Percentiles rank a stretch among this genome's conserved stretches.
These are phyloP conservation scores for Abrostola triplasia DNA, from an alignment of 2,888 invertebrate genomes.

Conservation along the genomic window DNA sequence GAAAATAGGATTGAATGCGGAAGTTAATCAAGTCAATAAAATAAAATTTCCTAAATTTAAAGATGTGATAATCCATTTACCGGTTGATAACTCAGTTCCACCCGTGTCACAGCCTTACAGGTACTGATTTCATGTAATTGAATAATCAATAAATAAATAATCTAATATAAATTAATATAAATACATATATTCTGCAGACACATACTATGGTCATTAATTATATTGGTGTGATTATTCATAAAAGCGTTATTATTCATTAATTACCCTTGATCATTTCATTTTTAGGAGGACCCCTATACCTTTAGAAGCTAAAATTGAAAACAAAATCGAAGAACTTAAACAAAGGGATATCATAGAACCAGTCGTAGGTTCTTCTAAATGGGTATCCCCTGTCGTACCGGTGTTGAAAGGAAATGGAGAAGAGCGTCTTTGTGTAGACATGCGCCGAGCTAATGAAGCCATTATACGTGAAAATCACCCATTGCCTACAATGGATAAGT, in stretches of 20 bases:
- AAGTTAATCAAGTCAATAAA: constrained; percentile 5
- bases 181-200: no score
- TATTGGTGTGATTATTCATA: constrained; percentile 1
- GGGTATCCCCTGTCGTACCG: constrained; percentile 35
- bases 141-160: no score
- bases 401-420: constrained; percentile 7
- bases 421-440: constrained; percentile 4
- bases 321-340: constrained; percentile 41
- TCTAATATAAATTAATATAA: constrained; percentile 12
- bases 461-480: constrained; percentile 9
- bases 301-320: constrained; percentile 25
- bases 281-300: constrained; percentile 22
- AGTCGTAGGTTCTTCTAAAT: constrained; percentile 39
- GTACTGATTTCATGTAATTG: not conserved
- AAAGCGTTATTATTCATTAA: no score
- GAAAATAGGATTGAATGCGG: constrained; percentile 18
- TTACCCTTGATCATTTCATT: not conserved
- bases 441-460: constrained; percentile 10
- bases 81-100: constrained; percentile 21
- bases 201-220: constrained; percentile 12
- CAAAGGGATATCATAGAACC: constrained; percentile 46
- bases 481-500: constrained; percentile 10
- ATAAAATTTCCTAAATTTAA: constrained; percentile 51
- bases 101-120: constrained; percentile 33
- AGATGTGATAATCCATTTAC: constrained; percentile 20